Base-by-base conservation (phyloP, 2,888 invertebrate genomes). In the Eilema depressum region DNA sequence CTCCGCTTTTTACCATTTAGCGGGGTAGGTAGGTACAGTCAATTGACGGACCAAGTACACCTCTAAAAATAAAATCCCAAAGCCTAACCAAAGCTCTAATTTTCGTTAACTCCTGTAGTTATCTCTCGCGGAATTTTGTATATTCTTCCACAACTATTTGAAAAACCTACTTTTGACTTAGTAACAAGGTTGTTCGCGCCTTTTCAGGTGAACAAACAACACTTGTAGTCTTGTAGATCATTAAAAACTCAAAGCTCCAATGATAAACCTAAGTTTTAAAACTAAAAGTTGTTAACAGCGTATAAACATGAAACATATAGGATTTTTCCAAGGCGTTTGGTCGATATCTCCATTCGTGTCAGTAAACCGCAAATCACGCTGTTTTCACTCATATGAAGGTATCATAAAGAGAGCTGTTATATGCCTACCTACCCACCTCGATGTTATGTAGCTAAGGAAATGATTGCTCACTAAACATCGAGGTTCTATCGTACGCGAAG, bases 321-420 rank as follows among this genome's bases (percentile, higher is more conserved):
- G 59, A 68, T 79, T 79, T 84, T 86, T 82, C 83, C 80, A 76
- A 80, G 72, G 65, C 80, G 93, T 93, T 93, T 90, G 92, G 86
- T 93, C 93, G 89, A 93, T 93, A 90, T 78, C 75, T 83, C 84
- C 85, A 82, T 78, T 85, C 85, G 91, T 91, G 85, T 89, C 89
- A 87, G 84, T 81, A 84, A 77, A 76, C 81, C 81, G 79, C 84
- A 85, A 85, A 80, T 75, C 83, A 77, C 78, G 53, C 62, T 63
- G 56, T 62, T 62, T 62, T 14, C 64, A 66, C 76, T 75, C 82
- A 82, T 80, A 72, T 85, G 79, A 65, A 65, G 62, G 60, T 65
- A 67, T 33, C 12, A 53, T 63, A 71, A 37, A 68, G 68, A 65
- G 53, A 63, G 41, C 68, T 37, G 14, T 28, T 11, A 33, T 56